Percentiles rank a stretch among this genome's conserved stretches.
Evolutionary conservation across 1,140 invertebrate species (phyloP).

Genomic region (Pantala flavescens): DNA sequence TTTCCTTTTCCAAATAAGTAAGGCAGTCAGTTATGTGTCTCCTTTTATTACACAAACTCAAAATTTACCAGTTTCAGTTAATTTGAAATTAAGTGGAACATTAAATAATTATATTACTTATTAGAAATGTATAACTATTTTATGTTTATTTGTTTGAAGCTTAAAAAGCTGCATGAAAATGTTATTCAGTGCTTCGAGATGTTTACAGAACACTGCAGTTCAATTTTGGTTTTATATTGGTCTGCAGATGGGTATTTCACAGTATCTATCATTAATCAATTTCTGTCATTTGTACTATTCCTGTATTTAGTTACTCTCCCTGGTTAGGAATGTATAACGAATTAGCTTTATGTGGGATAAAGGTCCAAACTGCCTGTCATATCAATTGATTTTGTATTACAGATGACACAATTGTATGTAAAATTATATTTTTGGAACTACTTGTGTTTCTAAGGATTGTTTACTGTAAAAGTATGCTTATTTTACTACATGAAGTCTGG

Average conservation of each 20-base stretch:
- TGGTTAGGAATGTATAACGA: not conserved
- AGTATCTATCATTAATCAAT: not conserved
- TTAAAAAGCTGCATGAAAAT: not conserved
- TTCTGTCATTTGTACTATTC: not conserved
- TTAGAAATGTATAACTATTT: too few species aligned
- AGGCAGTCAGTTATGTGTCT: too few species aligned
- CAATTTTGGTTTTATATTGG: not conserved
- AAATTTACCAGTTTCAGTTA: too few species aligned
- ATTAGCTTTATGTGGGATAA: not conserved
- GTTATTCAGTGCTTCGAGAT: not conserved
- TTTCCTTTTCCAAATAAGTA: too few species aligned
- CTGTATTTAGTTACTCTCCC: not conserved
- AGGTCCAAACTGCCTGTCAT: not conserved
- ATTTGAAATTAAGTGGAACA: too few species aligned
- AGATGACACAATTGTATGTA: not conserved
- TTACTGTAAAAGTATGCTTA: not conserved
- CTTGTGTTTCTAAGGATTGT: slow-evolving; percentile 7
- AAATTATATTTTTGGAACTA: slow-evolving; percentile 5
- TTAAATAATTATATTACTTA: too few species aligned
- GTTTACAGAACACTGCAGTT: not conserved
- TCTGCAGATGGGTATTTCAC: too few species aligned
- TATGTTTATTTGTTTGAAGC: too few species aligned
- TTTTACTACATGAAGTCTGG: not conserved
- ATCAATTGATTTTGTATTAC: slow-evolving; percentile 1
- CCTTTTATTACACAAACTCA: too few species aligned